These are phyloP conservation scores for Cricetomys ansorgei DNA, from an alignment of 2,113 vertebrate genomes.

Conservation along the genomic window DNA sequence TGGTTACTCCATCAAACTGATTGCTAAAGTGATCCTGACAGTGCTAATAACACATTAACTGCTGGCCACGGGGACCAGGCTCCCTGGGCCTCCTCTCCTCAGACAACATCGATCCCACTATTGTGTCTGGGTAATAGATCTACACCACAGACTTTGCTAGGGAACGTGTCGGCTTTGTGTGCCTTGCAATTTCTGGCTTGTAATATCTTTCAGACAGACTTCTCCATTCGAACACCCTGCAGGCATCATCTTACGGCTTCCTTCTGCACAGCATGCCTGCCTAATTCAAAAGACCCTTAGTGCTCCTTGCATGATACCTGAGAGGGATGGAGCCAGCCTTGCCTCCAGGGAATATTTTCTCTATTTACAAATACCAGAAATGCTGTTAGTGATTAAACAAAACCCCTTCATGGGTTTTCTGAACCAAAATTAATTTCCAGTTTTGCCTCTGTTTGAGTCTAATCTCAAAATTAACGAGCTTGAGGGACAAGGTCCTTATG, in stretches of 20 bases:
- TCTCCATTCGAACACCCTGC: neutral
- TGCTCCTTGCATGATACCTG: neutral
- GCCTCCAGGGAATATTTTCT: conserved; percentile 16
- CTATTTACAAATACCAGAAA: conserved; percentile 21
- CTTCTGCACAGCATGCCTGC: neutral
- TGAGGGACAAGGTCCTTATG: neutral
- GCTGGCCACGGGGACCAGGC: neutral
- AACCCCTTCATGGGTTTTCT: conserved; percentile 13
- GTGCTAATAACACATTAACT: neutral
- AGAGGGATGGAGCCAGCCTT: neutral
- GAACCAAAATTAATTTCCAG: conserved; percentile 58
- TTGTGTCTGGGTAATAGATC: conserved; percentile 74
- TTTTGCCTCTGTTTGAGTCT: conserved; percentile 5
- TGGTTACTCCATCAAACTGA: conserved; percentile 60
- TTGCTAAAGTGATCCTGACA: conserved; percentile 74
- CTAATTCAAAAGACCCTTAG: conserved; percentile 16
- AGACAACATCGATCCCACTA: conserved; percentile 74
- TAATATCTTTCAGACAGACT: conserved; percentile 46
- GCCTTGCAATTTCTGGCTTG: conserved; percentile 40
- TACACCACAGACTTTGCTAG: conserved; percentile 41
- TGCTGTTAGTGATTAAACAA: conserved; percentile 11
- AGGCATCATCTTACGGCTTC: conserved; percentile 32
- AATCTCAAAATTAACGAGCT: conserved; percentile 49
- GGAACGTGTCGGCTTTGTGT: conserved; percentile 42
- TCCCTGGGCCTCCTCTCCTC: conserved; percentile 53